Conservation (phyloP, 2,113 vertebrate species). For the Salvelinus alpinus region DNA sequence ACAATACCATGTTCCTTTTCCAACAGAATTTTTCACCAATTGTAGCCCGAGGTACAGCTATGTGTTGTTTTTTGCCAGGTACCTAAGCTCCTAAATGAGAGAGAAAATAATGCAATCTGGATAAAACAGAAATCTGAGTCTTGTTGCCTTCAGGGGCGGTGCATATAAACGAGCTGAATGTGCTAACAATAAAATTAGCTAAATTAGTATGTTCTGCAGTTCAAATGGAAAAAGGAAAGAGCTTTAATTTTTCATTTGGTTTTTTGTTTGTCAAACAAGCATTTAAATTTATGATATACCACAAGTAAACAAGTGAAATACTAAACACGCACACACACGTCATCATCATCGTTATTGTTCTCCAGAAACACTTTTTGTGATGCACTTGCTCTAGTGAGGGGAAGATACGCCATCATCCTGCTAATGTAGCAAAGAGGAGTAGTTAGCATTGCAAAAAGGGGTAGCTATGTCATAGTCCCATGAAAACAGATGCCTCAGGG, state of each 20-base stretch:
- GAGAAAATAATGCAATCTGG: not conserved
- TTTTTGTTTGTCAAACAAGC: not conserved
- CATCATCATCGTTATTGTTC: constrained; percentile 21
- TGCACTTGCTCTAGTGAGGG: constrained; percentile 42
- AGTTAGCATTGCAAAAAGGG: constrained; percentile 3
- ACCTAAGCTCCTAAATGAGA: constrained; percentile 7
- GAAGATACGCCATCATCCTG: constrained; percentile 25
- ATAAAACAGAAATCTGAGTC: not conserved
- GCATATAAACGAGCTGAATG: not conserved
- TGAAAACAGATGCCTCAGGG: constrained; percentile 62
- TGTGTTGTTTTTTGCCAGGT: not conserved
- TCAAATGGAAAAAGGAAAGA: not conserved
- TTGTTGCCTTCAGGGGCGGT: not conserved
- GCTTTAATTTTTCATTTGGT: not conserved
- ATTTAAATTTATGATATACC: not conserved
- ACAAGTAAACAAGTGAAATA: not conserved
- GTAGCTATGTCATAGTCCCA: constrained; percentile 38
- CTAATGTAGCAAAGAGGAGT: no score
- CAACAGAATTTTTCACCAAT: not conserved
- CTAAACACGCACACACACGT: not conserved
- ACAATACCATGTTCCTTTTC: constrained; percentile 18
- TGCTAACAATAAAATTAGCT: not conserved
- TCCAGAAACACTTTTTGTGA: constrained; percentile 34
- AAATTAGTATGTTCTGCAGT: not conserved
- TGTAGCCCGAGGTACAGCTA: not conserved